phyloP scores from a whole-genome alignment of 37 sponge, comb jelly and placozoan species.

The Amphimedon queenslandica region DNA sequence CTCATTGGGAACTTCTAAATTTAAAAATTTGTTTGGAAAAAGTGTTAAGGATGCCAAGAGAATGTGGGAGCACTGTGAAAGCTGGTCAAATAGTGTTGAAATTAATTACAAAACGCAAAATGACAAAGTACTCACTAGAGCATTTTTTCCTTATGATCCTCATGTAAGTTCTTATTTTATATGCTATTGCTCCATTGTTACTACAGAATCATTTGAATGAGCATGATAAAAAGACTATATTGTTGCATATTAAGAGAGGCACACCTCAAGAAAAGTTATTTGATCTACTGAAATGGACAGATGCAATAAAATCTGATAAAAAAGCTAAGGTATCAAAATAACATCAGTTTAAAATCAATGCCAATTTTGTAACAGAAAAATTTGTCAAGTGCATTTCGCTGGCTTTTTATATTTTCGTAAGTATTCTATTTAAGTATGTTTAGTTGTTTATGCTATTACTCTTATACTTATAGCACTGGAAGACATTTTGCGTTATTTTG shows the following conservation, averaged over 20 bases:
- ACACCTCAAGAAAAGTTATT: neutral
- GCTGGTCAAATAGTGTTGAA: neutral
- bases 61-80: neutral
- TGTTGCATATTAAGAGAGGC: neutral
- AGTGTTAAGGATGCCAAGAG: neutral
- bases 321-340: neutral
- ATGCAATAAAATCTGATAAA: neutral
- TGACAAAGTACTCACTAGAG: conserved; percentile 1
- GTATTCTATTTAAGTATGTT: no score
- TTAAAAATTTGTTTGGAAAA: neutral
- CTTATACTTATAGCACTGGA: neutral
- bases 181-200: no score
- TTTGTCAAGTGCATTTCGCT: no score
- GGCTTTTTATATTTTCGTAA: no score
- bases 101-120: neutral
- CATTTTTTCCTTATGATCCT: conserved; percentile 6
- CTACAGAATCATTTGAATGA: conserved; percentile 3
- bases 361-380: no score
- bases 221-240: neutral
- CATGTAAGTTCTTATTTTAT: neutral
- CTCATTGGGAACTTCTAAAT: neutral
- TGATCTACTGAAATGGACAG: conserved; percentile 2
- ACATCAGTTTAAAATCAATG: no score
- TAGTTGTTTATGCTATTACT: no score
- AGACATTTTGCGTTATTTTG: neutral